These are phyloP conservation scores for Bradysia coprophila DNA, from an alignment of 1,140 invertebrate genomes.

Conservation along the genomic window DNA sequence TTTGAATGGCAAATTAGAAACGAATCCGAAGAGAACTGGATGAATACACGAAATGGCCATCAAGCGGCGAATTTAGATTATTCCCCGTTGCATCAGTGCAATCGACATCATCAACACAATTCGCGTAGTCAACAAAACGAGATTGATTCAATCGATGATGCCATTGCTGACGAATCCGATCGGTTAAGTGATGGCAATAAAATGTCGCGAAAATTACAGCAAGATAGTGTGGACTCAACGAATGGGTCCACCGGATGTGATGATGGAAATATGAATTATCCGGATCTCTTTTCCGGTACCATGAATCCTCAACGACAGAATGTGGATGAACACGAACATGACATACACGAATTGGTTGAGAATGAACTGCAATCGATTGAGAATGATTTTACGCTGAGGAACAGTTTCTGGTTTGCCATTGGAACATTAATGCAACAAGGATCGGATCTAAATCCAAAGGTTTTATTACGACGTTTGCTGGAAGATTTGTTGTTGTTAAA, in stretches of 20 bases:
- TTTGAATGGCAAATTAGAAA: constrained; percentile 68
- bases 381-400: constrained; percentile 63
- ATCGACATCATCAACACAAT: background rate
- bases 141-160: no score
- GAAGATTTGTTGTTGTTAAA: no score
- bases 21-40: background rate
- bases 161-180: no score
- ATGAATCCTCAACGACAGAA: background rate
- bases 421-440: constrained; percentile 91
- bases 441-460: constrained; percentile 70
- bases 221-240: background rate
- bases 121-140: background rate
- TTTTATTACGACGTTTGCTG: no score
- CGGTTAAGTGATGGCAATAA: no score
- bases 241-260: background rate
- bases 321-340: background rate
- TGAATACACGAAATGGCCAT: background rate
- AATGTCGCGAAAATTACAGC: background rate
- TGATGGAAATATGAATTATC: no score
- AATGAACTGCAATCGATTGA: constrained; percentile 29
- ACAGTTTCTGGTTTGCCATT: constrained; percentile 83
- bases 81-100: no score
- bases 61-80: no score
- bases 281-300: background rate
- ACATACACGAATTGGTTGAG: constrained; percentile 9